Base-by-base conservation (phyloP, 2,113 vertebrate species). In the Anoplopoma fimbria region DNA sequence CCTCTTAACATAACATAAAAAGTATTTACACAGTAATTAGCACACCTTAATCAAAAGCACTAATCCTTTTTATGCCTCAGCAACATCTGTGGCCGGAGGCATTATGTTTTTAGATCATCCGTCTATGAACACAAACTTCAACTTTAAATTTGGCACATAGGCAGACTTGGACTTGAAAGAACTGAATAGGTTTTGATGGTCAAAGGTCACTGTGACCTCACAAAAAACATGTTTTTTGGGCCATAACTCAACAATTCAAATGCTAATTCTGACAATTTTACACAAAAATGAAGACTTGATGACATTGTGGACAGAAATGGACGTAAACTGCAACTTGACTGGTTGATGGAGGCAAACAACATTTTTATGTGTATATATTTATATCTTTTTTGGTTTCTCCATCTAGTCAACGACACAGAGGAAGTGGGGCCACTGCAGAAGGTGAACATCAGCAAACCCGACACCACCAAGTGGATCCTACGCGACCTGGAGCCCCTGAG, bases 401-500 rank as follows among this genome's bases (percentile, higher is more conserved):
- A 27, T 75, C 72, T 85, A 99, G 98, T 98, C 83, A 99, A 99
- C 0, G 96, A 97, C 87, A 99, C 97, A 0, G 94, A 96, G 1
- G 96, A 97, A 65, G 87, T 96, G 40, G 97, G 97, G 8, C 89
- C 93, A 0, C 53, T 97, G 83, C 95, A 93, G 31, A 94, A 93
- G 0, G 49, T 97, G 64, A 95, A 96, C 69, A 87, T 99, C 47
- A 89, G 93, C n/a, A 93, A 95, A 65, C 95, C 83, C 0, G 91
- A 92, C 4, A 93, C 92, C 2, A 94, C 94, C 82, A 96, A 95
- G 80, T 97, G 96, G 96, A 93, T 72, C 67, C 94, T 99, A 31
- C 91, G 93, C 0, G 95, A 96, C 75, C 91, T 99, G 93, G 96
- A 89, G 53, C 86, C 96, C 40, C 80, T 96, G 53, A 98, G 97